Evolutionary conservation across 2,113 vertebrate genomes (phyloP).

Genomic region (cat (Felis catus)): F.catus_Fca126_mat1.0 CM031420.1:54036001-54036500

Average conservation of each 20-base stretch:
- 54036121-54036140: neutral
- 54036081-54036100: neutral
- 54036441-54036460: neutral
- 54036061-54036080: neutral
- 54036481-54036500: neutral
- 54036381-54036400: neutral
- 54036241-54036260: neutral
- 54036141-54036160: slow-evolving; percentile 27
- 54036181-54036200: neutral
- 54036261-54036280: slow-evolving; percentile 13
- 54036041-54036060: neutral
- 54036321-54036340: neutral
- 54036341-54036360: slow-evolving; percentile 27
- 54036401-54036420: neutral
- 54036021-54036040: neutral
- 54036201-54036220: neutral
- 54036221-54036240: neutral
- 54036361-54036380: neutral
- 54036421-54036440: neutral
- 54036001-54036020: neutral
- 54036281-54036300: neutral
- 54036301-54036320: slow-evolving; percentile 27
- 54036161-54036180: neutral
- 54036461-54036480: slow-evolving; percentile 17
- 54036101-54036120: neutral